Percentiles rank a stretch among this genome's conserved stretches.
These are phyloP conservation scores for Drosophila limbata DNA, from an alignment of 2,888 invertebrate genomes.

Conservation along the genomic window DNA sequence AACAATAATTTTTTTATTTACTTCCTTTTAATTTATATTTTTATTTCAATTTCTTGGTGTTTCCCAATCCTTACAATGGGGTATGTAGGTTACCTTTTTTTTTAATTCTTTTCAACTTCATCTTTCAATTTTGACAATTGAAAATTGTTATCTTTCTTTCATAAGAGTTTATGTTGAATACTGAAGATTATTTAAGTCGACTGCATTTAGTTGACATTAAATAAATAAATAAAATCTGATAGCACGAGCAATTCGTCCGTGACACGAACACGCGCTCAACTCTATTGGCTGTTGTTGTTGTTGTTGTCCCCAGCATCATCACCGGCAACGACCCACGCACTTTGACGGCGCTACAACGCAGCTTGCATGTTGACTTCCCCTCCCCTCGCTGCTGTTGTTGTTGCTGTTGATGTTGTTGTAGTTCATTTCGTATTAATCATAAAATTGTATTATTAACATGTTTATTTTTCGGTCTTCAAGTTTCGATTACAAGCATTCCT, in stretches of 20 bases:
- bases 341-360: constrained; percentile 70
- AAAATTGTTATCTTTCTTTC: neutral
- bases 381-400: constrained; percentile 15
- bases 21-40: neutral
- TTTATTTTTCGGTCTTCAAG: constrained; percentile 78
- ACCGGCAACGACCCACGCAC: constrained; percentile 65
- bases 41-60: too few relatives aligned
- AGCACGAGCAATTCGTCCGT: too few relatives aligned
- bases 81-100: too few relatives aligned
- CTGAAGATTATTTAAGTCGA: neutral
- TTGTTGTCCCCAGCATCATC: constrained; percentile 63
- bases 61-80: too few relatives aligned
- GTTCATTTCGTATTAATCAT: constrained; percentile 80
- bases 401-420: constrained; percentile 40
- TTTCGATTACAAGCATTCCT: constrained; percentile 78
- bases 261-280: constrained; percentile 1
- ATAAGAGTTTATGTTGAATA: neutral
- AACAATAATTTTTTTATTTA: neutral
- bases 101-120: too few relatives aligned
- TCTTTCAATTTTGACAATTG: neutral
- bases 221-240: too few relatives aligned
- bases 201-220: too few relatives aligned
- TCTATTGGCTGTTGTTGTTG: constrained; percentile 27
- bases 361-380: constrained; percentile 60
- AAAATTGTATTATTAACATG: constrained; percentile 81